Evolutionary conservation across 1,140 invertebrate genomes (phyloP).

Genomic region (Drosophila leontia): DNA sequence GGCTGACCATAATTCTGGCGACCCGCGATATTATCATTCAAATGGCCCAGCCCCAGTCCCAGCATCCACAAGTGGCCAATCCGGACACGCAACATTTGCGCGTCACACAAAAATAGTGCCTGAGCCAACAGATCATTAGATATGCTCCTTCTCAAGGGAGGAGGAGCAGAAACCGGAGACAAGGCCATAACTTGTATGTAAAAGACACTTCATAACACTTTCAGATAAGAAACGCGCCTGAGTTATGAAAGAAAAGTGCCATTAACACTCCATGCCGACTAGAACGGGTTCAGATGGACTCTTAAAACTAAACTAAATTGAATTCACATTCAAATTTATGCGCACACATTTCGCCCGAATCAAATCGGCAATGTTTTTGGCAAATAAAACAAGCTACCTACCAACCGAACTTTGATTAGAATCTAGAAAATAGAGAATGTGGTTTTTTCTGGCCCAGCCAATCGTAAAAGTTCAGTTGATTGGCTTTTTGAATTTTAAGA

Average conservation of each 20-base stretch:
- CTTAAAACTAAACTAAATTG: slow-evolving; percentile 38
- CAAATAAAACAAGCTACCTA: slow-evolving; percentile 68
- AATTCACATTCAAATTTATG: slow-evolving; percentile 63
- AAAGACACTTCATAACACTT: slow-evolving; percentile 62
- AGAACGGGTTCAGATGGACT: slow-evolving; percentile 11
- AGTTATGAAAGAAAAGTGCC: slow-evolving; percentile 62
- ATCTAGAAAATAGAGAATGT: slow-evolving; percentile 45
- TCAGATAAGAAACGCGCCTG: slow-evolving; percentile 38
- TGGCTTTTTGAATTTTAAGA: slow-evolving; percentile 37
- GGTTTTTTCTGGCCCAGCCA: slow-evolving; percentile 26
- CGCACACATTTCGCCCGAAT: slow-evolving; percentile 45
- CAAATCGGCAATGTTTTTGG: slow-evolving; percentile 37
- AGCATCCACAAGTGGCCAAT: slow-evolving; percentile 33
- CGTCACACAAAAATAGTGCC: slow-evolving; percentile 59
- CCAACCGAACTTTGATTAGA: slow-evolving; percentile 49
- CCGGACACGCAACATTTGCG: slow-evolving; percentile 52
- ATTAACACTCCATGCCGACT: slow-evolving; percentile 61
- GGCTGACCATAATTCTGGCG: slow-evolving; percentile 36
- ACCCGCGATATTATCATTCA: slow-evolving; percentile 71
- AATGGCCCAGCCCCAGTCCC: slow-evolving; percentile 34
- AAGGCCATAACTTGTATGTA: slow-evolving; percentile 63
- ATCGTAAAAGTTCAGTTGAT: slow-evolving; percentile 52
- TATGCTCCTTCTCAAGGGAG: slow-evolving; percentile 18
- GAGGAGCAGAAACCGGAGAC: slow-evolving; percentile 22
- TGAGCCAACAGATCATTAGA: slow-evolving; percentile 48